These are phyloP conservation scores for Diplosoma virens DNA, from an alignment of 23 tunicate species.

Conservation along the genomic window DNA sequence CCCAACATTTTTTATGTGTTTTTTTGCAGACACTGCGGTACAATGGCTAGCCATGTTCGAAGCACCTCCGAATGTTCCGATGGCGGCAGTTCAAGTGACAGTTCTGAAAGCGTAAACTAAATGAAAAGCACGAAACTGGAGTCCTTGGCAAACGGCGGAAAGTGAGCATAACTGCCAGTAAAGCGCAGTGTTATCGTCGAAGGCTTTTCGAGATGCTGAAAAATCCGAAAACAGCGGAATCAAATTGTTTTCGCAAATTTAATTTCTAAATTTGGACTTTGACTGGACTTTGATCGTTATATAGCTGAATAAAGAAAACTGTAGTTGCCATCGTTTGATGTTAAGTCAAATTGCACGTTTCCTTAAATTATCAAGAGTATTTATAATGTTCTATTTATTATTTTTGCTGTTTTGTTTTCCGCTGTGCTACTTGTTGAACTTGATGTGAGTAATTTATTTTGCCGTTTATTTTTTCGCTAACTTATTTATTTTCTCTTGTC, in stretches of 20 bases:
- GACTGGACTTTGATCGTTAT: neutral
- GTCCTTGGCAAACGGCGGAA: neutral
- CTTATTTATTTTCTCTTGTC: neutral
- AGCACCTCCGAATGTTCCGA: slow-evolving; percentile 91
- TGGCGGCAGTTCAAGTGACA: slow-evolving; percentile 67
- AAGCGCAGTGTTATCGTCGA: no score
- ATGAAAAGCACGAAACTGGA: neutral
- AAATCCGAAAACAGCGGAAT: neutral
- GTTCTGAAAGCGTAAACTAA: slow-evolving; percentile 68
- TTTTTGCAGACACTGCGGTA: slow-evolving; percentile 77
- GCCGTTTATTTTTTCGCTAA: neutral
- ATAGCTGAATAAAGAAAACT: no score
- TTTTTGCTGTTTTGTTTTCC: slow-evolving; percentile 2
- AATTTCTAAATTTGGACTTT: neutral
- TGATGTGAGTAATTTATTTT: neutral
- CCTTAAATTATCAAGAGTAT: neutral
- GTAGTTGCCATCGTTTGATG: neutral
- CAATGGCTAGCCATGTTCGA: slow-evolving; percentile 69
- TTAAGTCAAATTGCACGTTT: neutral
- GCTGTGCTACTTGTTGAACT: neutral
- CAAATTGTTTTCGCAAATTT: neutral
- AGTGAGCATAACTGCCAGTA: no score
- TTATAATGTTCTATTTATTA: neutral
- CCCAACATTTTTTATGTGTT: neutral
- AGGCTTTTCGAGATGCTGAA: no score